Conservation (phyloP, 2,113 vertebrate genomes). For the Poeciliopsis occidentalis region DNA sequence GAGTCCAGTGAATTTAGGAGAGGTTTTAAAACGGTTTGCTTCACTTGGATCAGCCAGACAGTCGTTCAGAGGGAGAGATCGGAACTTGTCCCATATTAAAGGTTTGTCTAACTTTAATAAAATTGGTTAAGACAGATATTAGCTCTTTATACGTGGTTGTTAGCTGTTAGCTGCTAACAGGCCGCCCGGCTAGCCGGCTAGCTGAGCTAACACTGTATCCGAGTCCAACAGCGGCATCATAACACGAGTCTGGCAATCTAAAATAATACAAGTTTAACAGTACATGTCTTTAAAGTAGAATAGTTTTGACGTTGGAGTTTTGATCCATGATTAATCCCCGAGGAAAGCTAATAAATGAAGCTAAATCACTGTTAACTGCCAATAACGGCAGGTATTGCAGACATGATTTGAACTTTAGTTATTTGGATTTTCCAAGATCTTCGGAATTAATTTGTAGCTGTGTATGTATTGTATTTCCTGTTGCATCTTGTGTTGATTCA, state of each 20-base stretch:
- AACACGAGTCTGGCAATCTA: background rate
- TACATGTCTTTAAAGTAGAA: background rate
- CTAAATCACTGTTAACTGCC: background rate
- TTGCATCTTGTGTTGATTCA: too few species aligned
- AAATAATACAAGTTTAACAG: background rate
- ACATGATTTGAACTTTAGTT: background rate
- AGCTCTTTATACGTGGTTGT: background rate
- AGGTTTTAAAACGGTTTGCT: background rate
- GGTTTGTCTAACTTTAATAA: conserved; percentile 32
- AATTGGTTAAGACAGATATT: conserved; percentile 5
- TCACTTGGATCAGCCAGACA: background rate
- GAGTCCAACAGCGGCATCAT: background rate
- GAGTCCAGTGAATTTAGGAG: background rate
- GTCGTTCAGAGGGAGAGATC: background rate
- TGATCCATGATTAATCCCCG: background rate
- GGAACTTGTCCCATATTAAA: conserved; percentile 18
- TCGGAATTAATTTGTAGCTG: background rate
- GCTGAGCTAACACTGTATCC: background rate
- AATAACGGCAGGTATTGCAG: background rate
- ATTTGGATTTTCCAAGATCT: background rate
- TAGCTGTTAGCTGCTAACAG: conserved; percentile 20
- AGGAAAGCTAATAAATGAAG: background rate
- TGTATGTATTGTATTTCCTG: too few species aligned
- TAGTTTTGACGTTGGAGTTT: background rate
- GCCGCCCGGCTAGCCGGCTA: conserved; percentile 33